phyloP scores from a whole-genome alignment of 2,797 vertebrate genomes.

The Clarias fuscus region DNA sequence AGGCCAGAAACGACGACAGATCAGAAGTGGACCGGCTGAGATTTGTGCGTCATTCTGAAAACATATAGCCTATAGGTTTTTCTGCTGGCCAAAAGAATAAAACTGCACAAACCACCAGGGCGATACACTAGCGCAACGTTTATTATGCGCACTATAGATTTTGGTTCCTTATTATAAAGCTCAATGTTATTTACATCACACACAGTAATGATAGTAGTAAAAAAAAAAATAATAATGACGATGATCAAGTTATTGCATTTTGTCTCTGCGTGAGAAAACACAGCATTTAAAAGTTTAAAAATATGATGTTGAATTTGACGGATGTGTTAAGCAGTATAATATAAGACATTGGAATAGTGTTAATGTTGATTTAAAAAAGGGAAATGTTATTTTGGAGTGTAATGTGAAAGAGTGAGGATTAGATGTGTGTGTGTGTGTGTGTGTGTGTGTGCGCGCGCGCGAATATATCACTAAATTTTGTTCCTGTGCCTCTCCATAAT shows the following conservation, averaged over 20 bases:
- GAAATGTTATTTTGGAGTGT: conserved; percentile 51
- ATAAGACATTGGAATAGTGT: conserved; percentile 71
- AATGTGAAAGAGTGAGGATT: conserved; percentile 49
- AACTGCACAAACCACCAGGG: conserved; percentile 17
- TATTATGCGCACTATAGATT: conserved; percentile 1
- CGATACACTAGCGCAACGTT: conserved; percentile 40
- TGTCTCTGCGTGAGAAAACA: conserved; percentile 14
- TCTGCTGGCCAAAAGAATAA: conserved; percentile 29
- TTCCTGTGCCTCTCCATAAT: conserved; percentile 65
- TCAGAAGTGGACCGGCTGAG: conserved; percentile 23
- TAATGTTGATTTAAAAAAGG: conserved; percentile 55
- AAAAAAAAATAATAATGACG: neutral
- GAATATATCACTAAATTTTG: neutral
- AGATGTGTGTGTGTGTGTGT: conserved; percentile 1
- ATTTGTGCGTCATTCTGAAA: neutral
- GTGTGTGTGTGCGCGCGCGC: neutral
- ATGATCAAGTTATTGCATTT: neutral
- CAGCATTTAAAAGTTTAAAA: conserved; percentile 8
- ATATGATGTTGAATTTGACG: conserved; percentile 39
- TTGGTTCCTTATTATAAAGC: neutral
- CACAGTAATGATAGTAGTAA: neutral
- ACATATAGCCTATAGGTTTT: conserved; percentile 6
- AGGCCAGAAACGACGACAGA: conserved; percentile 36
- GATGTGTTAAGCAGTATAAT: conserved; percentile 62
- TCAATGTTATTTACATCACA: conserved; percentile 25